Evolutionary conservation across 2,113 vertebrate genomes (phyloP), one percentile per base, ranked within the genome.

Genomic region (Pelobates fuscus): DNA sequence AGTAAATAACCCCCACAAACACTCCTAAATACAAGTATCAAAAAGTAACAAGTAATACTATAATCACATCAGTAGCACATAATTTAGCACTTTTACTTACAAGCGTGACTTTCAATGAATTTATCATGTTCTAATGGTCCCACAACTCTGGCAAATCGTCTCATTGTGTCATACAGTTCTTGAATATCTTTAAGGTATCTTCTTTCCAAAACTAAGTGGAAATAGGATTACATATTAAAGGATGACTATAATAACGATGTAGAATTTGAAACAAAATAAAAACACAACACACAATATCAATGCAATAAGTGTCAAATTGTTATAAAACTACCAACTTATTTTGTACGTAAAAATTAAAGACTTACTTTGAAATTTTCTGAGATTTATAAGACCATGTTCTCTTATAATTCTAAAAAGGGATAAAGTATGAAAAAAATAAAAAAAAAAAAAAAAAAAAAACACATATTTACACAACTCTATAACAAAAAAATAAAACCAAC

Each of bases 341-440:
- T 10, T 37, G 32, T 10, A 37, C 32, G 10, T 37, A 10, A 6
- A 5, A 37, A 37, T 37, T 32, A 32, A 58, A 58, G 24, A 95
- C 97, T 98, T 90, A 99, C 97, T 92, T 80, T 97, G 96, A 87
- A 98, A 98, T 82, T 97, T 99, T 24, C 95, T 89, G 83, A 98
- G 89, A 89, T 98, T 98, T 89, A 99, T 97, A 72, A 98, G 91
- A 59, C 97, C 97, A 1, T 99, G 96, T 83, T 99, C 96, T 88
- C 97, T 90, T 88, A 99, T 93, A 78, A 99, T 96, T 89, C 97
- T 98, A 88, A 44, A 89, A 93, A 78, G 77, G n/a, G n/a, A n/a
- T n/a, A n/a, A n/a, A n/a, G n/a, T n/a, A n/a, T n/a, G n/a, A n/a
- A n/a, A n/a, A n/a, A n/a, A n/a, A 85, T 80, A 79, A 90, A 70